Evolutionary conservation across 2,797 vertebrate species (phyloP).

Genomic region (Enteromius unitaeniatus): DNA sequence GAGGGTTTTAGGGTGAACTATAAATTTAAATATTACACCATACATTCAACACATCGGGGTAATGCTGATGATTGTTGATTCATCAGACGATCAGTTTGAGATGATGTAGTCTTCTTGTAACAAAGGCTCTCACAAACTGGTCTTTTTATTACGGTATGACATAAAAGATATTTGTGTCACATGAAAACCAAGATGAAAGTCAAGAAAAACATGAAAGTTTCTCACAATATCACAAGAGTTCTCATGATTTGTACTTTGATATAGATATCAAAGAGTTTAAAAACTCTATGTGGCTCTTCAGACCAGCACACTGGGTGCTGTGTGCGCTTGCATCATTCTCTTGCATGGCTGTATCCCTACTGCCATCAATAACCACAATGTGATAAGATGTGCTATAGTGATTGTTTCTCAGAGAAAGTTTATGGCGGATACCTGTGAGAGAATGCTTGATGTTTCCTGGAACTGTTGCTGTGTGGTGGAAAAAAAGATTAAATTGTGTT

Average conservation of each 20-base stretch:
- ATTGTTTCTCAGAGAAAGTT: background rate
- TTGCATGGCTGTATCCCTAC: background rate
- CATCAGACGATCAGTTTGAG: background rate
- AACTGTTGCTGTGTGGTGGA: background rate
- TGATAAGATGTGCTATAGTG: background rate
- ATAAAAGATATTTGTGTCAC: background rate
- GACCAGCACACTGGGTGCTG: background rate
- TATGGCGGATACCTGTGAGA: background rate
- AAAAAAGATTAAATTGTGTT: constrained; percentile 23
- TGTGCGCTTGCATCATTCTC: background rate
- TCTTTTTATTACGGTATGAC: background rate
- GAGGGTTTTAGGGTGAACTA: background rate
- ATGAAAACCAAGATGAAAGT: constrained; percentile 17
- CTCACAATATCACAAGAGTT: background rate
- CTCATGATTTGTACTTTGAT: background rate
- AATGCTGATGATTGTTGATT: background rate
- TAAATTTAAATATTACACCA: background rate
- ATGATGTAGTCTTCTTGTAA: background rate
- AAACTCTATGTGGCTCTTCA: background rate
- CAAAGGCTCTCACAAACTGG: background rate
- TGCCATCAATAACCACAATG: background rate
- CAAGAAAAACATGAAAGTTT: constrained; percentile 9
- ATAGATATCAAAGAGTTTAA: constrained; percentile 17
- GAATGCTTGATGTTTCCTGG: background rate
- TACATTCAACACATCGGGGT: background rate